These are phyloP conservation scores for Penaeus monodon DNA, from an alignment of 2,888 invertebrate genomes.

Conservation along the genomic window DNA sequence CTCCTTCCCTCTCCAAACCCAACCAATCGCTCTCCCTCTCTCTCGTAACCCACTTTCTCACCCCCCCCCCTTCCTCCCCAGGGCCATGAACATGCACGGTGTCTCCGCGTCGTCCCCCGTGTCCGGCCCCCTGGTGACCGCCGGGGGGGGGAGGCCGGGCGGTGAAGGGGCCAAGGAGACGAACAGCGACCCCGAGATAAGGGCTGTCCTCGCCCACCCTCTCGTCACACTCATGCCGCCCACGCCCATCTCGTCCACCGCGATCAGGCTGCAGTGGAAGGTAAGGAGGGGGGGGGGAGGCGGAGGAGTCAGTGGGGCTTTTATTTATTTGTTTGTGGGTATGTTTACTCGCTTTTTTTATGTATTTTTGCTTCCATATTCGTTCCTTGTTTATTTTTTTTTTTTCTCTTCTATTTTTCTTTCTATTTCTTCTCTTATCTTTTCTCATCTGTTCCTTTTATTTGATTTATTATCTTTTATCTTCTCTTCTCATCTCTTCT, in stretches of 20 bases:
- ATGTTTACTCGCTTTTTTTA: no score
- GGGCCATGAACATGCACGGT: constrained; percentile 64
- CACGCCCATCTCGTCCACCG: constrained; percentile 78
- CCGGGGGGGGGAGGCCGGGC: constrained; percentile 5
- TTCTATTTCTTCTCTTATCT: no score
- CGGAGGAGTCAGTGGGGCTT: neutral
- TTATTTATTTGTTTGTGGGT: no score
- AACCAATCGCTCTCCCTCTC: no score
- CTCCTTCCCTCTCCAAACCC: no score
- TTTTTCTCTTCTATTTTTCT: no score
- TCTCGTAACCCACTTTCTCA: neutral
- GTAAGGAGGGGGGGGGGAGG: constrained; percentile 72
- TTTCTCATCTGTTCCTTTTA: no score
- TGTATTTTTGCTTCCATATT: no score
- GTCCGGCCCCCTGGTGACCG: constrained; percentile 42
- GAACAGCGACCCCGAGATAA: constrained; percentile 74
- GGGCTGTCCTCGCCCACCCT: constrained; percentile 73
- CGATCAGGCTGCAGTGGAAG: constrained; percentile 85
- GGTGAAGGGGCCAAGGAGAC: neutral
- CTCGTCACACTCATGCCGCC: constrained; percentile 59
- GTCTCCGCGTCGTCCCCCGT: constrained; percentile 54
- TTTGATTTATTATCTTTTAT: no score
- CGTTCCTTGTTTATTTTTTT: no score
- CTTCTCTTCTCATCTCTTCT: no score
- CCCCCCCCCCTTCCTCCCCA: neutral